Percentiles rank a stretch among this genome's conserved stretches.
Conservation (phyloP, 2,888 invertebrate genomes). For the Blastobasis lacticolella region DNA sequence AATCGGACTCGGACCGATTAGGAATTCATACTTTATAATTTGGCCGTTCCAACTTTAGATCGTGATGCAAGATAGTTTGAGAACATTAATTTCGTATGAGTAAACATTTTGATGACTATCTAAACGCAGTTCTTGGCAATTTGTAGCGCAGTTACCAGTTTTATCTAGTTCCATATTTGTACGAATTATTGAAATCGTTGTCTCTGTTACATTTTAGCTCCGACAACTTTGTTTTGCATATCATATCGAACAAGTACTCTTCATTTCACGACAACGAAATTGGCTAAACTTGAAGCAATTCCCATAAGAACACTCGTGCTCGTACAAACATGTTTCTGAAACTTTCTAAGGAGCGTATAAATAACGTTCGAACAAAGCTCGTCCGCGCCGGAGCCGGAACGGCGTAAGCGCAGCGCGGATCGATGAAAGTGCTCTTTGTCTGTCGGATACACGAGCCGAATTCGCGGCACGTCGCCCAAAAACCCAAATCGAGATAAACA, state of each 20-base stretch:
- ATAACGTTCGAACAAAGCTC: constrained; percentile 63
- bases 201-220: no score
- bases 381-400: not conserved
- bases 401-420: constrained; percentile 44
- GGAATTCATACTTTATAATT: constrained; percentile 52
- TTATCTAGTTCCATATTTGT: no score
- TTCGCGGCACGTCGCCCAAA: constrained; percentile 72
- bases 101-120: constrained; percentile 3
- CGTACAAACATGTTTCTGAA: constrained; percentile 55
- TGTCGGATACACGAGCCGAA: constrained; percentile 66
- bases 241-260: no score
- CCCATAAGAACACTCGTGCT: constrained; percentile 57
- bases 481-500: constrained; percentile 73
- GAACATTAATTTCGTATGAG: constrained; percentile 10
- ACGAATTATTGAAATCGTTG: no score
- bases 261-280: no score
- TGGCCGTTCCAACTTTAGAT: constrained; percentile 38
- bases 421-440: constrained; percentile 68
- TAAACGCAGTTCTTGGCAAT: not conserved
- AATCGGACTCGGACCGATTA: constrained; percentile 42
- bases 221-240: no score
- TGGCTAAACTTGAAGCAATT: constrained; percentile 47
- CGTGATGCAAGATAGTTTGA: constrained; percentile 31
- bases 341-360: constrained; percentile 67
- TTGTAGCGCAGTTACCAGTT: no score